Evolutionary conservation across 1,140 invertebrate species (phyloP).

Genomic region (Paralvinella palmiformis): DNA sequence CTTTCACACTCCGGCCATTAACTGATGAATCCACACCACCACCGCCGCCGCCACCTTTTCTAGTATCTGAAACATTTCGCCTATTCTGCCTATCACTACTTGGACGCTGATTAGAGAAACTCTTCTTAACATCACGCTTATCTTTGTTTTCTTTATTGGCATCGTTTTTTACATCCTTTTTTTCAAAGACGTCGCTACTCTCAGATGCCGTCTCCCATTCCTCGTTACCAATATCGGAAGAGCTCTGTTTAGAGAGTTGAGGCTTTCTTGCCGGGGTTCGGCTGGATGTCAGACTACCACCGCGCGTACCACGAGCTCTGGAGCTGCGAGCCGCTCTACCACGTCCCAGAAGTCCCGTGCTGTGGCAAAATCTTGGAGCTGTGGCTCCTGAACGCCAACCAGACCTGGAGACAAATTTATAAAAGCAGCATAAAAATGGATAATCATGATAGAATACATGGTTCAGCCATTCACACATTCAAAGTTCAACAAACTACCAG

Average conservation of each 20-base stretch:
- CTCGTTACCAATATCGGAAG: conserved; percentile 53
- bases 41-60: not conserved
- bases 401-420: no score
- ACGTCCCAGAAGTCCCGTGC: conserved; percentile 30
- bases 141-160: conserved; percentile 33
- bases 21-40: not conserved
- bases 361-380: conserved; percentile 13
- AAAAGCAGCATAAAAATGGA: no score
- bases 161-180: conserved; percentile 31
- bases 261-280: conserved; percentile 29
- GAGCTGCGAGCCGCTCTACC: conserved; percentile 32
- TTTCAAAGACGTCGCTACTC: conserved; percentile 53
- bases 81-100: conserved; percentile 40
- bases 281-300: conserved; percentile 7
- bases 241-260: conserved; percentile 46
- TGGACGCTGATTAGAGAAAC: conserved; percentile 48
- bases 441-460: no score
- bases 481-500: no score
- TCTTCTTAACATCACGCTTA: conserved; percentile 40
- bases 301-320: conserved; percentile 24
- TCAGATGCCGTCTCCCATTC: conserved; percentile 62
- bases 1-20: not conserved
- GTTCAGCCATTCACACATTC: no score
- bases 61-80: not conserved
- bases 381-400: not conserved